phyloP scores from a whole-genome alignment of 2,888 invertebrate genomes.

The Sesamia inferens region DNA sequence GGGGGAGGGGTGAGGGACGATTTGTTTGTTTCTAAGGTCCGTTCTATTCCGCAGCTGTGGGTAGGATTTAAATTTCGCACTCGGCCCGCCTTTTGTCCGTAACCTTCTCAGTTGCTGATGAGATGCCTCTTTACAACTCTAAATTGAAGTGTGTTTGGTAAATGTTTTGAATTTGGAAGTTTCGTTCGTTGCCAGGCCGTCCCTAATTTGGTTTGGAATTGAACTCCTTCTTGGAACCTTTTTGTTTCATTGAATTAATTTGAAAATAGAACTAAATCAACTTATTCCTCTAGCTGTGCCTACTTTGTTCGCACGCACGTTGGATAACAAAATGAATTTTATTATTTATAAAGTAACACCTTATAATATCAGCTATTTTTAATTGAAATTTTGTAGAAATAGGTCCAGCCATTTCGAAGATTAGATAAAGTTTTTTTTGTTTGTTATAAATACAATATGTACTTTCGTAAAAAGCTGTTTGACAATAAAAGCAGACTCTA shows the following conservation, averaged over 20 bases:
- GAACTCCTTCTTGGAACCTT: constrained; percentile 51
- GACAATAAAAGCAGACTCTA: neutral
- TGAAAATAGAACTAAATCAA: neutral
- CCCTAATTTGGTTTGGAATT: constrained; percentile 59
- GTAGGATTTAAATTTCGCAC: constrained; percentile 86
- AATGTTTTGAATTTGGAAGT: constrained; percentile 67
- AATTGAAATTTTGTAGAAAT: neutral
- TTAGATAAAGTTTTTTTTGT: neutral
- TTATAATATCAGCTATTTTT: neutral
- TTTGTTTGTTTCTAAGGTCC: constrained; percentile 89
- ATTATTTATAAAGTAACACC: neutral
- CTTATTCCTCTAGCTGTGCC: neutral
- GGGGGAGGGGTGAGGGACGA: constrained; percentile 73
- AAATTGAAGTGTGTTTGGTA: constrained; percentile 82
- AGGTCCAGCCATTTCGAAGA: neutral
- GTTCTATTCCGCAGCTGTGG: constrained; percentile 84
- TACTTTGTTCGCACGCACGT: neutral
- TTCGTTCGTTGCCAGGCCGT: constrained; percentile 34
- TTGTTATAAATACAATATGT: neutral
- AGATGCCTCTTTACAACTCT: constrained; percentile 86
- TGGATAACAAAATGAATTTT: neutral
- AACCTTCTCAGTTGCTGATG: constrained; percentile 84
- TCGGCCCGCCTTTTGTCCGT: constrained; percentile 80
- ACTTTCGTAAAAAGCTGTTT: neutral
- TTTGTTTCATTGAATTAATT: constrained; percentile 39